These are phyloP conservation scores for Temnothorax unifasciatus DNA, from an alignment of 2,888 invertebrate genomes.

Conservation along the genomic window DNA sequence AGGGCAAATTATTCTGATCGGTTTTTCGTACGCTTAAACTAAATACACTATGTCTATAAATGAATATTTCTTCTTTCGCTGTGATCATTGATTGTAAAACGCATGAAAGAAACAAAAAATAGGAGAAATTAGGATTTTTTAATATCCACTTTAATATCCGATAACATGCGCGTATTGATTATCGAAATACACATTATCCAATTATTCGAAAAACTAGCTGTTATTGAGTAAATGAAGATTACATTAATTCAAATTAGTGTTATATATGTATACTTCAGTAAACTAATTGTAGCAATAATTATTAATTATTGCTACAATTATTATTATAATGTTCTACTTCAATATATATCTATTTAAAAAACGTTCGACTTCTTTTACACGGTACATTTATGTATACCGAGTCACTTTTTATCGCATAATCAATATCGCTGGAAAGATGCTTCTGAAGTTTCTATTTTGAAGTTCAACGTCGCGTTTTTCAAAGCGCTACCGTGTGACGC, in stretches of 20 bases:
- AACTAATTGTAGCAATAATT: not conserved
- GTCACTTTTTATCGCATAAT: slow-evolving; percentile 6
- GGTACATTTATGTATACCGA: not conserved
- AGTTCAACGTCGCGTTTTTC: slow-evolving; percentile 28
- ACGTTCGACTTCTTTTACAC: not conserved
- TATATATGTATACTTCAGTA: not conserved
- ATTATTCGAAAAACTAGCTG: not conserved
- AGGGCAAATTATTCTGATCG: not conserved
- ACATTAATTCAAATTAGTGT: not conserved
- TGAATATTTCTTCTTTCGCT: not conserved
- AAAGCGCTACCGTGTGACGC: not conserved
- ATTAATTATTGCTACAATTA: slow-evolving; percentile 8
- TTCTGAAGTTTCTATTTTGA: slow-evolving; percentile 5
- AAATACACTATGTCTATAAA: not conserved
- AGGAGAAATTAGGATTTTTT: not conserved
- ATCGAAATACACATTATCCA: not conserved
- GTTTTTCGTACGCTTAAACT: not conserved
- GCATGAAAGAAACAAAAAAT: not conserved
- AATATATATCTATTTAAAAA: not conserved
- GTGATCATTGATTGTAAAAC: not conserved
- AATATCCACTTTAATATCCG: not conserved
- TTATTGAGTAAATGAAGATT: not conserved
- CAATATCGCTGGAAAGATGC: not conserved
- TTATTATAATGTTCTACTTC: not conserved
- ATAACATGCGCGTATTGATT: not conserved